These are phyloP conservation scores for Phocoena sinus DNA, from an alignment of 2,113 vertebrate genomes.

Conservation along the genomic window DNA sequence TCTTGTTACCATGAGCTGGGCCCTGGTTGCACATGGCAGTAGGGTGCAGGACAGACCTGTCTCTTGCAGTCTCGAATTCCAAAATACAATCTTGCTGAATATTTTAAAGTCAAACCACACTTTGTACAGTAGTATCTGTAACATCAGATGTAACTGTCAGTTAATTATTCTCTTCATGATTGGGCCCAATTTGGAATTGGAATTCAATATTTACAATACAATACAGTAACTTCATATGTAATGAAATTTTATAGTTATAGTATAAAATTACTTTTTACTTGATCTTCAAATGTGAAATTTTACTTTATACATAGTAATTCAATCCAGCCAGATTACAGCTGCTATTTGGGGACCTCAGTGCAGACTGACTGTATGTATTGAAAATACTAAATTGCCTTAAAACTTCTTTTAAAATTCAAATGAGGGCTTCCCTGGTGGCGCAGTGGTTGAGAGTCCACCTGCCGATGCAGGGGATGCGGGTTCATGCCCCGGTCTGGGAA, in stretches of 20 bases:
- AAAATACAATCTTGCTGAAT: background rate
- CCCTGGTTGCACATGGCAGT: fast-evolving
- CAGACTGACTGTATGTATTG: background rate
- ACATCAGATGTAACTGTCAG: background rate
- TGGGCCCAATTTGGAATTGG: background rate
- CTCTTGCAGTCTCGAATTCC: background rate
- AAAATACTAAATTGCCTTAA: constrained; percentile 5
- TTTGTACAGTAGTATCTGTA: background rate
- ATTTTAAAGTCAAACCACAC: background rate
- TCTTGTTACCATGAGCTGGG: background rate
- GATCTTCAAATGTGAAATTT: constrained; percentile 20
- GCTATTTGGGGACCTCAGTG: background rate
- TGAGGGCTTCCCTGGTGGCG: background rate
- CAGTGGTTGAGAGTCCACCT: too few species aligned
- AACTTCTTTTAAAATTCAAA: background rate
- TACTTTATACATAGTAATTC: background rate
- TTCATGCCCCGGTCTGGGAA: too few species aligned
- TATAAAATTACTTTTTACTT: background rate
- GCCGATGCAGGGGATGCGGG: too few species aligned
- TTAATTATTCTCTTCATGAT: background rate
- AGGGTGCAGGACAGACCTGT: background rate
- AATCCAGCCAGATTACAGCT: background rate
- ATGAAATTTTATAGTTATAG: background rate
- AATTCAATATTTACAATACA: background rate
- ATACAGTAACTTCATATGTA: background rate